phyloP scores from a whole-genome alignment of 1,140 invertebrate species.

The Chironomus tepperi region DNA sequence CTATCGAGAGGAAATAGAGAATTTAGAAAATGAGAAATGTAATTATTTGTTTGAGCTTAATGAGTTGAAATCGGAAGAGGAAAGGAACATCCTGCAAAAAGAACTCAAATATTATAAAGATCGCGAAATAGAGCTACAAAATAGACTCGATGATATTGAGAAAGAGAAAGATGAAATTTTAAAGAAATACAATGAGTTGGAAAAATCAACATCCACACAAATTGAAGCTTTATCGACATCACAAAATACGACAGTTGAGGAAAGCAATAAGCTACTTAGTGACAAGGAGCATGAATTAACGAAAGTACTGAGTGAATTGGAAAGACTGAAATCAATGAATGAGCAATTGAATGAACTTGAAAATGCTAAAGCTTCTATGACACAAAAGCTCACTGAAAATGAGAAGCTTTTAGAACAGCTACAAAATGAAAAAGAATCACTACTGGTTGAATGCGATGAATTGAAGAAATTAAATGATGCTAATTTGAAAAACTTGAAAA shows the following conservation, averaged over 20 bases:
- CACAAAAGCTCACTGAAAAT: not conserved
- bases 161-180: slow-evolving; percentile 40
- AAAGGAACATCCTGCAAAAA: slow-evolving; percentile 35
- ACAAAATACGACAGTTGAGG: not conserved
- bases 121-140: slow-evolving; percentile 34
- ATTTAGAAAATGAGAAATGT: slow-evolving; percentile 33
- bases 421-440: not conserved
- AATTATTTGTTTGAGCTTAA: slow-evolving; percentile 33
- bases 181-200: slow-evolving; percentile 33
- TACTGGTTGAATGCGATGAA: not conserved
- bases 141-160: slow-evolving; percentile 35
- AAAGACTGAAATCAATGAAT: slow-evolving; percentile 26
- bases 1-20: slow-evolving; percentile 26
- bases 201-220: not conserved
- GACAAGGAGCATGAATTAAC: not conserved
- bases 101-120: slow-evolving; percentile 39
- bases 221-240: not conserved
- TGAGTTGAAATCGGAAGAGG: slow-evolving; percentile 42
- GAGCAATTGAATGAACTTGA: slow-evolving; percentile 27
- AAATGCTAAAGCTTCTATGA: slow-evolving; percentile 29
- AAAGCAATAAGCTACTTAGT: not conserved
- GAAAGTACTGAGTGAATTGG: not conserved
- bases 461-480: not conserved
- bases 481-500: not conserved
- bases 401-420: not conserved